These are phyloP conservation scores for Balaeniceps rex DNA, from an alignment of 2,113 vertebrate species.

Conservation along the genomic window DNA sequence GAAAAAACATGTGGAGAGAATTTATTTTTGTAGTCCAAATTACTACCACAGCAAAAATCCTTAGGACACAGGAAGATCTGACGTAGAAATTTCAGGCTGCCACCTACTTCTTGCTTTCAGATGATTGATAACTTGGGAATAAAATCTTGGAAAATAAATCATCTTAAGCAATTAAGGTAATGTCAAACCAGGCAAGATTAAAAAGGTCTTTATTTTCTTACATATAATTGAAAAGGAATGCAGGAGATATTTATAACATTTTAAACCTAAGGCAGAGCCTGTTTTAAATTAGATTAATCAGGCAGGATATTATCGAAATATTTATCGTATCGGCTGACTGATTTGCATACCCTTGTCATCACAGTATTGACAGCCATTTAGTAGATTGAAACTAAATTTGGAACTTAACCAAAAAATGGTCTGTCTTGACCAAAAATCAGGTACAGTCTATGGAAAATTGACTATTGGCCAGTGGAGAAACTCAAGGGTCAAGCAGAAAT, in stretches of 20 bases:
- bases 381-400: not conserved
- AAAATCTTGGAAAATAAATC: conserved; percentile 49
- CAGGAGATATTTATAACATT: conserved; percentile 12
- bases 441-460: not conserved
- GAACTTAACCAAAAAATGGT: not conserved
- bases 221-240: conserved; percentile 17
- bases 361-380: not conserved
- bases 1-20: not conserved
- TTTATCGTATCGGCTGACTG: not conserved
- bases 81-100: conserved; percentile 22
- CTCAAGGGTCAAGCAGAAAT: not conserved
- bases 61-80: not conserved
- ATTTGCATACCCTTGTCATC: not conserved
- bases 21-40: not conserved
- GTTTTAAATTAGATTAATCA: conserved; percentile 24
- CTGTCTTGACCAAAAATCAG: not conserved
- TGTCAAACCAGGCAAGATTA: conserved; percentile 31
- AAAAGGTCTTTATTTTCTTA: conserved; percentile 48
- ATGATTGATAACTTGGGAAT: conserved; percentile 43
- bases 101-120: conserved; percentile 6
- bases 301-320: not conserved
- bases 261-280: not conserved
- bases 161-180: conserved; percentile 39
- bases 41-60: not conserved
- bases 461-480: not conserved